Base-by-base conservation (phyloP, 2,113 vertebrate genomes). In the Hystrix brachyura region DNA sequence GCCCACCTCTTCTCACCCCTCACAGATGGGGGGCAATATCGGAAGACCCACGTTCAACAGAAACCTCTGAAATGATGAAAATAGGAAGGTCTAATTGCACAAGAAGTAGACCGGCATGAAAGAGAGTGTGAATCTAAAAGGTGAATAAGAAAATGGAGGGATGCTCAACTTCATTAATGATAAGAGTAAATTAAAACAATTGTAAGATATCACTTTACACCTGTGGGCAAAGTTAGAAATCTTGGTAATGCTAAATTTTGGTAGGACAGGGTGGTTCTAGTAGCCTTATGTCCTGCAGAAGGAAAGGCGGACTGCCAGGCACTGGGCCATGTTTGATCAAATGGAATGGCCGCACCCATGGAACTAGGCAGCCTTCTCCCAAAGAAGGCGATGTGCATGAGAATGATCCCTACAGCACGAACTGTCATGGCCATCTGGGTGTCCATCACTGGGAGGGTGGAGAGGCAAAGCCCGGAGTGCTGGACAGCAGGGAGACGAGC, bases 161-260 rank as follows among this genome's bases (percentile, higher is more conserved):
- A 46, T 34, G 27, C n/a, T 60, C 62, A 71, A 79, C 55, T 53
- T 25, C 17, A 72, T 59, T 29, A 79, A 15, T 57, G 64, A 90
- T 84, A 46, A 88, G 67, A 69, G 51, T 0, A 69, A 87, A 91
- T 69, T 29, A 74, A 71, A 81, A 87, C 23, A 95, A 74, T 48
- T 76, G n/a, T 2, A 62, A 93, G 57, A 51, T 71, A 15, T 6
- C 48, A 79, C 13, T 69, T 79, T 60, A n/a, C 1, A 55, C 10
- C 80, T 48, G 2, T 46, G 48, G 5, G 19, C 32, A 74, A 55
- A 87, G 53, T 27, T 43, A 53, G 43, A 57, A 74, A 81, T 88
- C 32, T 67, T 46, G 51, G 21, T 59, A 57, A 59, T n/a, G 32
- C 17, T 23, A 48, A 29, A 7, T 48, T 74, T 85, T 38, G 64